Conservation (phyloP, 2,888 invertebrate genomes). For the Venusia cambrica region DNA sequence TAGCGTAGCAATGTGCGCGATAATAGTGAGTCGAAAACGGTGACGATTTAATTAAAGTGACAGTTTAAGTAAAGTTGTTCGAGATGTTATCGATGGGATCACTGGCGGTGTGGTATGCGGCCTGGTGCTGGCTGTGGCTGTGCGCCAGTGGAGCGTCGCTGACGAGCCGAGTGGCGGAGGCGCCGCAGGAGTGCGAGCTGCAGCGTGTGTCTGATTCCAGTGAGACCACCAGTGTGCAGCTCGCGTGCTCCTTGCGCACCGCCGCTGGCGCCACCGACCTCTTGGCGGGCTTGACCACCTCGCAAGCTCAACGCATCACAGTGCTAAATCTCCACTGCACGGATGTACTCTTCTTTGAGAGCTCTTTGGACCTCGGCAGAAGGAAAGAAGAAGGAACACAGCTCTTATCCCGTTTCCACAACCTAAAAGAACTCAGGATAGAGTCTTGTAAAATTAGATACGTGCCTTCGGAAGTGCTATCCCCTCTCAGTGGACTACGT, state of each 20-base stretch:
- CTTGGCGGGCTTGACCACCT: constrained; percentile 82
- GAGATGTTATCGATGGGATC: constrained; percentile 74
- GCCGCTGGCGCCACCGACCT: constrained; percentile 84
- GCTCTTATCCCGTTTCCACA: constrained; percentile 82
- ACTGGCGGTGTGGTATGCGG: constrained; percentile 62
- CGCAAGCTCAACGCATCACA: constrained; percentile 85
- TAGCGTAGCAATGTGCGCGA: constrained; percentile 71
- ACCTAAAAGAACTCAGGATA: constrained; percentile 84
- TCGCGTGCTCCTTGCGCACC: constrained; percentile 84
- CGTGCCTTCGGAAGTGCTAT: constrained; percentile 85
- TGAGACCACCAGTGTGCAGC: constrained; percentile 79
- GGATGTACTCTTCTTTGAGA: constrained; percentile 87
- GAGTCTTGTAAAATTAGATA: constrained; percentile 90
- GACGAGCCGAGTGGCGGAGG: constrained; percentile 81
- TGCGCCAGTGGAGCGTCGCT: constrained; percentile 67
- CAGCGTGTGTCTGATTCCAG: constrained; percentile 78
- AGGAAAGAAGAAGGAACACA: constrained; percentile 77
- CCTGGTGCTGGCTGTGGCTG: constrained; percentile 63
- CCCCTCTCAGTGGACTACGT: constrained; percentile 84
- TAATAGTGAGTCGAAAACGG: constrained; percentile 59
- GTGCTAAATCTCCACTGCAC: constrained; percentile 86
- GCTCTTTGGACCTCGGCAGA: constrained; percentile 82
- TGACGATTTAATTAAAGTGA: constrained; percentile 74
- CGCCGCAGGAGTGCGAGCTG: constrained; percentile 88
- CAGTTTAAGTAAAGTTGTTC: constrained; percentile 71